Percentiles rank a stretch among this genome's conserved stretches.
These are phyloP conservation scores for Drosophila subsilvestris DNA, from an alignment of 2,888 invertebrate species.

Conservation along the genomic window DNA sequence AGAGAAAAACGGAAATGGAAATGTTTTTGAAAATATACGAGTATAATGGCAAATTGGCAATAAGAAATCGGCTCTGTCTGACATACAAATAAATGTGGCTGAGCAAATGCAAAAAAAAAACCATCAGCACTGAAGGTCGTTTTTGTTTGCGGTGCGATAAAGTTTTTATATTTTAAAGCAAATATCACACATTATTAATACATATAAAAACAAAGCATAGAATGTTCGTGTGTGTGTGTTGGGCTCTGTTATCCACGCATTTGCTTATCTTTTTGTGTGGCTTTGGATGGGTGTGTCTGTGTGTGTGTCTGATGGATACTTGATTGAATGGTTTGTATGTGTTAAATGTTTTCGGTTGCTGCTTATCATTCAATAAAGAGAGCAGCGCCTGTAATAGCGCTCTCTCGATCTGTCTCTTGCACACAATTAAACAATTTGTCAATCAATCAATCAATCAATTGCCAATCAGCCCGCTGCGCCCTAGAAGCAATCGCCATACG, in stretches of 20 bases:
- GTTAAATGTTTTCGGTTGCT: slow-evolving; percentile 26
- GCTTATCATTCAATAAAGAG: slow-evolving; percentile 50
- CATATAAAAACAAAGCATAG: slow-evolving; percentile 51
- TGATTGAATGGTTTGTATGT: slow-evolving; percentile 57
- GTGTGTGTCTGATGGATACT: slow-evolving; percentile 28
- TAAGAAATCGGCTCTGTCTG: slow-evolving; percentile 29
- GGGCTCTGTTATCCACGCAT: slow-evolving; percentile 58
- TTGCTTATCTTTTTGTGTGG: slow-evolving; percentile 53
- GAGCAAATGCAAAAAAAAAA: slow-evolving; percentile 17
- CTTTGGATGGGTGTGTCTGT: slow-evolving; percentile 9
- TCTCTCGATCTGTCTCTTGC: slow-evolving; percentile 7
- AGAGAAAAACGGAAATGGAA: slow-evolving; percentile 13
- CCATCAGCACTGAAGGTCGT: slow-evolving; percentile 60
- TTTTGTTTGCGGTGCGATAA: slow-evolving; percentile 61
- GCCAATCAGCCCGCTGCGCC: slow-evolving; percentile 50
- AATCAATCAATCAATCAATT: slow-evolving; percentile 63
- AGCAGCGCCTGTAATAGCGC: background rate
- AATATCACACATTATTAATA: slow-evolving; percentile 57
- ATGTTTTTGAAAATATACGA: slow-evolving; percentile 18
- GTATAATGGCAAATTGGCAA: slow-evolving; percentile 19
- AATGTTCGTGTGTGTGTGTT: slow-evolving; percentile 25
- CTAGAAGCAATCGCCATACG: slow-evolving; percentile 19
- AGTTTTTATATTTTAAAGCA: slow-evolving; percentile 40
- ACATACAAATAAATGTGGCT: slow-evolving; percentile 37
- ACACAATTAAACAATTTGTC: slow-evolving; percentile 59